Conservation (phyloP, 2,797 vertebrate genomes). For the Alca torda region DNA sequence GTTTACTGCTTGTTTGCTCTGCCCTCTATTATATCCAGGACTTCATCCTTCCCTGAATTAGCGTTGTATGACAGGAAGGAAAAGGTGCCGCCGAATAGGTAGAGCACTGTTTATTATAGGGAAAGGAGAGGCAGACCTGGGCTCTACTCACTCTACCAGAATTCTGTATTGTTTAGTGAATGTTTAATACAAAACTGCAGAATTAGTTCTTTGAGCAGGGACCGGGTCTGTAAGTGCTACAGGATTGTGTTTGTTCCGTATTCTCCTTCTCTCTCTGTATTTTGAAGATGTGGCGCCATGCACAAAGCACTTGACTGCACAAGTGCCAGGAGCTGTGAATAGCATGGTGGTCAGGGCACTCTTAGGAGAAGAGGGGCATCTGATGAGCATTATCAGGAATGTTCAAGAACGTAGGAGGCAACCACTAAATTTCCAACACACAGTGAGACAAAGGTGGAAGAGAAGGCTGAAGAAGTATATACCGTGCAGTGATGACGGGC, state of each 20-base stretch:
- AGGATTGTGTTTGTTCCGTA: background rate
- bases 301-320: background rate
- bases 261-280: background rate
- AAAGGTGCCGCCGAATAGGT: background rate
- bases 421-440: background rate
- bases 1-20: constrained; percentile 17
- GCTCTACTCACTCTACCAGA: background rate
- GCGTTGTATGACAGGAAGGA: background rate
- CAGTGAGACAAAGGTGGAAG: background rate
- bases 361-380: background rate
- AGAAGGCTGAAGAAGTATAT: background rate
- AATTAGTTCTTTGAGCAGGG: background rate
- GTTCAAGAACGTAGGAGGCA: background rate
- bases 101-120: background rate
- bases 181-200: background rate
- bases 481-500: background rate
- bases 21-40: background rate
- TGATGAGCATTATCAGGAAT: background rate
- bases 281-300: background rate
- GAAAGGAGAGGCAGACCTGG: background rate
- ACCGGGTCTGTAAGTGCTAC: background rate
- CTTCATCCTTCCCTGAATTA: background rate
- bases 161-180: background rate
- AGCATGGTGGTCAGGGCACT: background rate
- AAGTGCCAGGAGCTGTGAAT: background rate